Evolutionary conservation across 2,888 invertebrate genomes (phyloP), one percentile per base, ranked within the genome.

Genomic region (Geotrupes spiniger): DNA sequence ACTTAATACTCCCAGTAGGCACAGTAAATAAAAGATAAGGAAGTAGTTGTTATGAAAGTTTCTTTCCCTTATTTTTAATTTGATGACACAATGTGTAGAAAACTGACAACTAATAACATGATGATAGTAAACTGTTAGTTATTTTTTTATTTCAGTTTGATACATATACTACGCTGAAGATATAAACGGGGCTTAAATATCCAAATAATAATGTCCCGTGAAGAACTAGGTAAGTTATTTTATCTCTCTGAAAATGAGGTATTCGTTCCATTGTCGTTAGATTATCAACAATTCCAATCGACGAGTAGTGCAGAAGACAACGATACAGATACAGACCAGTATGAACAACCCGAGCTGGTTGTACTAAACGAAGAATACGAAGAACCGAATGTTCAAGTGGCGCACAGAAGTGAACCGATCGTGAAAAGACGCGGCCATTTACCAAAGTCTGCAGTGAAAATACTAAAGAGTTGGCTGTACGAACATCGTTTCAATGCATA

Each of bases 401-500:
- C 46, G 4, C 42, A 42, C 12, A 31, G 51, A 36, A 47, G 25
- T 17, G 51, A 51, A 33, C 51, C 51, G 1, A 46, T 52, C 2
- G 49, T 49, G 2, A 52, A 49, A 42, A 40, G 58, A 28, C 46
- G 73, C 16, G 73, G 73, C 4, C 72, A 73, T 48, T 56, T 73
- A 41, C 73, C 73, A 0, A 73, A 73, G 55, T 70, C 70, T 45
- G 66, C 71, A 0, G 72, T 72, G 1, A 72, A 72, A 56, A 69
- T 71, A 10, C 52, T 73, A 41, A 73, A 72, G 59, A 69, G 63
- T 53, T 73, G 73, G 73, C 51, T 73, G 2, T 73, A 73, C 38
- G 73, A 73, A 49, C 73, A 73, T 49, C 54, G 72, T 40, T 73
- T 72, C 47, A 72, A 73, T 57, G 73, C 73, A 0, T 73, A 73